These are phyloP conservation scores for Dromius quadrimaculatus DNA, from an alignment of 2,888 invertebrate species.

Conservation along the genomic window DNA sequence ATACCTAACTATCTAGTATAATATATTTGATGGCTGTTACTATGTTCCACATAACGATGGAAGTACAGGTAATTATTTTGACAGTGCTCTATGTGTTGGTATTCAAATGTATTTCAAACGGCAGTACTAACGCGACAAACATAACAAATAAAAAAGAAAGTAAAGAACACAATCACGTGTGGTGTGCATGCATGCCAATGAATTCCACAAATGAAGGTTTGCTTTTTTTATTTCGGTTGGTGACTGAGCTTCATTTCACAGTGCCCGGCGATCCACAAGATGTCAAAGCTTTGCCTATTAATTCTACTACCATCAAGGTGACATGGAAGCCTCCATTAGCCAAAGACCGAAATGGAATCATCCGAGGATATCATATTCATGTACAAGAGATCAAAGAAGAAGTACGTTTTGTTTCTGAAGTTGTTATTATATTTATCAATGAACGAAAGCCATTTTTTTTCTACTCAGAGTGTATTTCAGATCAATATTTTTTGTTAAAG, in stretches of 20 bases:
- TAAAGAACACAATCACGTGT: constrained; percentile 59
- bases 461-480: no score
- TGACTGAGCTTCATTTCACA: constrained; percentile 70
- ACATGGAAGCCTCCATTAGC: constrained; percentile 94
- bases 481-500: no score
- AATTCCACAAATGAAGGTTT: constrained; percentile 39
- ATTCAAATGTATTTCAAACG: constrained; percentile 73
- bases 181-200: constrained; percentile 64
- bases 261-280: constrained; percentile 98
- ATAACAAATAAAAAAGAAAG: constrained; percentile 52
- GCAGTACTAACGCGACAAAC: constrained; percentile 47
- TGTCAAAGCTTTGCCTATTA: constrained; percentile 88
- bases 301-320: constrained; percentile 96
- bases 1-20: constrained; percentile 24
- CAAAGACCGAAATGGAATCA: constrained; percentile 94
- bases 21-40: constrained; percentile 42
- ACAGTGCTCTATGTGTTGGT: constrained; percentile 72
- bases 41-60: constrained; percentile 47
- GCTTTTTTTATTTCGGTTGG: constrained; percentile 51
- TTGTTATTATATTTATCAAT: no score
- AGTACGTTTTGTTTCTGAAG: constrained; percentile 66
- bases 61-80: constrained; percentile 50
- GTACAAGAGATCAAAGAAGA: constrained; percentile 91
- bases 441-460: no score
- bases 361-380: constrained; percentile 96